A percentile compares a stretch with the other conserved stretches of the same genome.
These are phyloP conservation scores for Bucorvus abyssinicus DNA, from an alignment of 2,797 vertebrate genomes.

Conservation along the genomic window DNA sequence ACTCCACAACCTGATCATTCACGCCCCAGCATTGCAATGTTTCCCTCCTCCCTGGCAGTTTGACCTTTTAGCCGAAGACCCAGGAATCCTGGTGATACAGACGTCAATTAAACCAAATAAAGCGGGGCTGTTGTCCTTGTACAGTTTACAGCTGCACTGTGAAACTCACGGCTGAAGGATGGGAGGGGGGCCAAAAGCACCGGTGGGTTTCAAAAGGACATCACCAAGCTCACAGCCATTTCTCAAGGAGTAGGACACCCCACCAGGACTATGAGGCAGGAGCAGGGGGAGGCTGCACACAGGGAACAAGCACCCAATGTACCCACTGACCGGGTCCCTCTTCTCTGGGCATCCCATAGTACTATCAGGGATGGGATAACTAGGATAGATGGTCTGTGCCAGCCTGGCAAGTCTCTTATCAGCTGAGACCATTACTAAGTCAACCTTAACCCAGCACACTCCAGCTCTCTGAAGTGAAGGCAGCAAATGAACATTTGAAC, in stretches of 20 bases:
- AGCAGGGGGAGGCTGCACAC: neutral
- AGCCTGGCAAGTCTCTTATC: neutral
- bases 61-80: neutral
- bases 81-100: neutral
- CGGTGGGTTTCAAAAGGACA: neutral
- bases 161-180: neutral
- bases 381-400: neutral
- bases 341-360: neutral
- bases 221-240: neutral
- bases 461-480: neutral
- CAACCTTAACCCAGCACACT: neutral
- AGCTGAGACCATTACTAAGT: neutral
- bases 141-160: neutral
- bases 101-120: neutral
- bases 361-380: neutral
- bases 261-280: neutral
- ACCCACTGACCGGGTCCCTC: neutral
- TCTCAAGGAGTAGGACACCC: neutral
- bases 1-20: neutral
- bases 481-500: neutral
- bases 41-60: neutral
- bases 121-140: neutral
- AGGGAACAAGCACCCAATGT: rapidly evolving
- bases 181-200: neutral
- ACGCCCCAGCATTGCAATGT: rapidly evolving